Evolutionary conservation across 2,888 invertebrate species (phyloP).

Genomic region (Nymphalis c-album): DNA sequence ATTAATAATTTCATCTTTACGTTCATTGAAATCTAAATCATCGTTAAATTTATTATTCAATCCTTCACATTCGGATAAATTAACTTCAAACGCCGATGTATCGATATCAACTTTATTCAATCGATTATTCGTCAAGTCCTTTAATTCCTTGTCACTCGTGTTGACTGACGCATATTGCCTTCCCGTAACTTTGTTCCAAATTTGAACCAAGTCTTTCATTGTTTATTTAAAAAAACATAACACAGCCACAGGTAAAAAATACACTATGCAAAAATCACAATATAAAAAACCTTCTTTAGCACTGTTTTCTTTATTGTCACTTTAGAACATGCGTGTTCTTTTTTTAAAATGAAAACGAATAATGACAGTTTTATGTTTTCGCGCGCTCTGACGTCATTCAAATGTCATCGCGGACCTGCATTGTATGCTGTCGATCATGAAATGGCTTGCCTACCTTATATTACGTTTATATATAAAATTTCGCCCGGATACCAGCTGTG

Average conservation of each 20-base stretch:
- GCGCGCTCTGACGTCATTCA: constrained; percentile 25
- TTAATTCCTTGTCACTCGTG: constrained; percentile 59
- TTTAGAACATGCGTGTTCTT: background rate
- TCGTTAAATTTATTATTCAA: constrained; percentile 63
- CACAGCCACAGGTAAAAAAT: background rate
- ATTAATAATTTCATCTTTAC: constrained; percentile 69
- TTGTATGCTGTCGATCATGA: constrained; percentile 37
- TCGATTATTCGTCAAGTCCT: constrained; percentile 60
- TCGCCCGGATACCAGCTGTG: background rate
- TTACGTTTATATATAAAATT: constrained; percentile 34
- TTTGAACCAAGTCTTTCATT: constrained; percentile 84
- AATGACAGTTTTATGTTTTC: constrained; percentile 2
- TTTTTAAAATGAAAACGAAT: background rate
- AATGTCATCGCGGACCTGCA: constrained; percentile 22
- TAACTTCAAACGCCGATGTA: constrained; percentile 56
- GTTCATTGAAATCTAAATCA: constrained; percentile 62
- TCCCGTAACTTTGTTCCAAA: constrained; percentile 79
- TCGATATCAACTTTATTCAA: constrained; percentile 59
- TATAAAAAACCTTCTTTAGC: background rate
- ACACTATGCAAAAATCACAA: background rate
- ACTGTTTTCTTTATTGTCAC: background rate
- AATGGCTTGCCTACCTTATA: constrained; percentile 49
- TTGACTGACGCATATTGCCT: constrained; percentile 81
- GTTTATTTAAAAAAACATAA: constrained; percentile 42
- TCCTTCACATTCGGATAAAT: constrained; percentile 67